Evolutionary conservation across 2,113 vertebrate species (phyloP).

Genomic region (Xenopus borealis): DNA sequence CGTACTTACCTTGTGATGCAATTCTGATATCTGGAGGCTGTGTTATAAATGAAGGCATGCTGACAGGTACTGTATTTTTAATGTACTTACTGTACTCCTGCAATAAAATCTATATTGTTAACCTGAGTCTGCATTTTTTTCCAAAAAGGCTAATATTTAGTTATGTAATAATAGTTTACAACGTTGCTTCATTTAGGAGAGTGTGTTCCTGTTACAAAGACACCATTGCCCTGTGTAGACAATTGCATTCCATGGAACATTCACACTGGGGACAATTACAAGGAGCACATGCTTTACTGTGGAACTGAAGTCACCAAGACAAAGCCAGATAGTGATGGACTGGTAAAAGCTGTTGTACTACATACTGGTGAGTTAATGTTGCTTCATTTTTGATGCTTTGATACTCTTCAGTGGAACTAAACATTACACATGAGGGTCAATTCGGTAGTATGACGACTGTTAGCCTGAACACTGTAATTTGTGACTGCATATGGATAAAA

Average conservation of each 20-base stretch:
- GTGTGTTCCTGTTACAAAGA: conserved; percentile 66
- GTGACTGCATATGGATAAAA: no score
- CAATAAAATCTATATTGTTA: no score
- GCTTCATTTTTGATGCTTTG: no score
- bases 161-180: no score
- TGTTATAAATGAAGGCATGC: conserved; percentile 66
- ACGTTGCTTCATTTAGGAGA: conserved; percentile 54
- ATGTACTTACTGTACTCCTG: no score
- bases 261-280: conserved; percentile 56
- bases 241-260: conserved; percentile 59
- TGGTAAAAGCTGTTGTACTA: conserved; percentile 55
- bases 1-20: conserved; percentile 55
- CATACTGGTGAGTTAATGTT: conserved; percentile 55
- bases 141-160: no score
- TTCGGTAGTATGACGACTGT: no score
- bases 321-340: conserved; percentile 44
- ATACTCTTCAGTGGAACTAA: no score
- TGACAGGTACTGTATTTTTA: conserved; percentile 57
- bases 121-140: no score
- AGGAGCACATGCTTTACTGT: conserved; percentile 61
- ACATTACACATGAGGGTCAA: no score
- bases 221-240: conserved; percentile 48
- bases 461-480: no score
- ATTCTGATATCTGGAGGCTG: conserved; percentile 62
- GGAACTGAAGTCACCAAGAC: conserved; percentile 66